Evolutionary conservation across 2,888 invertebrate genomes (phyloP).

Genomic region (Rhodophaea formosa): DNA sequence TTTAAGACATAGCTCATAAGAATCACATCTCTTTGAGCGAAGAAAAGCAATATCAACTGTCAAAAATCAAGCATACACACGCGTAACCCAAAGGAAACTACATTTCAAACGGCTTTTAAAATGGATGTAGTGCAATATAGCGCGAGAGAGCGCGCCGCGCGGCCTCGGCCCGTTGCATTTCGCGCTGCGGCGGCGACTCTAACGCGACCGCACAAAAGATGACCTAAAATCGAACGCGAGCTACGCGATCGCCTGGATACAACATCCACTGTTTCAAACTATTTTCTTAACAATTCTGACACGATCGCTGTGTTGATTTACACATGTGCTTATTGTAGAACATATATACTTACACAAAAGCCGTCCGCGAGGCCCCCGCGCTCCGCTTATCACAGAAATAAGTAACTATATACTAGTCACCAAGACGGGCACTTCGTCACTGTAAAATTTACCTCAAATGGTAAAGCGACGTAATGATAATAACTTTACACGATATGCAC

Average conservation of each 20-base stretch:
- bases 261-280: conserved; percentile 56
- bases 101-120: conserved; percentile 69
- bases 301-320: conserved; percentile 47
- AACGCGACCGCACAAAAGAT: conserved; percentile 76
- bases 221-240: conserved; percentile 78
- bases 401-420: conserved; percentile 80
- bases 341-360: conserved; percentile 73
- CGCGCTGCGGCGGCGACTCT: conserved; percentile 68
- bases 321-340: conserved; percentile 50
- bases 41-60: conserved; percentile 76
- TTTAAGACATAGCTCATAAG: conserved; percentile 55
- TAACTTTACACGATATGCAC: conserved; percentile 40
- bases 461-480: conserved; percentile 38
- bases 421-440: conserved; percentile 76
- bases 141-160: conserved; percentile 65
- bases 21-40: conserved; percentile 58
- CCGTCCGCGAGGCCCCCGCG: conserved; percentile 73
- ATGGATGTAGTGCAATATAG: conserved; percentile 70
- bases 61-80: conserved; percentile 79
- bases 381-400: conserved; percentile 81
- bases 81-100: conserved; percentile 74
- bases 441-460: conserved; percentile 57
- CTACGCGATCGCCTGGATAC: conserved; percentile 53
- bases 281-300: conserved; percentile 70
- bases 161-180: conserved; percentile 79